Evolutionary conservation across 1,140 invertebrate species (phyloP).

Genomic region (Hylaeus volcanicus): DNA sequence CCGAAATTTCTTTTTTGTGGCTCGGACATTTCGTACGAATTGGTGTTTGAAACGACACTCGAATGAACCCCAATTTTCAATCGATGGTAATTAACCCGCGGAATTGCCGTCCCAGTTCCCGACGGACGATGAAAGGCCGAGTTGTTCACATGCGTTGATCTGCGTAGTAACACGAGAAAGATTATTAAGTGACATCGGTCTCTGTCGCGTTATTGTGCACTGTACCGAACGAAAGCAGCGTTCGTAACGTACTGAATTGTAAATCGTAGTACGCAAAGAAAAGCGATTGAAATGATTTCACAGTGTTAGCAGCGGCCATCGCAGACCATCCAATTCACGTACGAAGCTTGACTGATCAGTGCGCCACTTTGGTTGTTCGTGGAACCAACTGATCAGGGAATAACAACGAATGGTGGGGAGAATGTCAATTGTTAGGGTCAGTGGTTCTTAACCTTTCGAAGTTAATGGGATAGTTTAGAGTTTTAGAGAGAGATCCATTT

Average conservation of each 20-base stretch:
- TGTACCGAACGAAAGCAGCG: not conserved
- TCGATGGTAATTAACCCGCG: constrained; percentile 27
- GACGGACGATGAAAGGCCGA: constrained; percentile 32
- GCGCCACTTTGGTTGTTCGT: constrained; percentile 18
- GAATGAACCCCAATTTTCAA: not conserved
- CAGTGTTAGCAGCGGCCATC: constrained; percentile 41
- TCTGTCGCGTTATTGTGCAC: too few species aligned
- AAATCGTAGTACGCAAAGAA: not conserved
- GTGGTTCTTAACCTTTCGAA: too few species aligned
- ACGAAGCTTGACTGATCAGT: constrained; percentile 38
- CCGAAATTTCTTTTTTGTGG: not conserved
- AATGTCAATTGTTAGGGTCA: not conserved
- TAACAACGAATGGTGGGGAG: not conserved
- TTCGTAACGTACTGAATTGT: constrained; percentile 26
- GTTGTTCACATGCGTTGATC: constrained; percentile 52
- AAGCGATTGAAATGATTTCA: not conserved
- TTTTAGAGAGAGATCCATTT: too few species aligned
- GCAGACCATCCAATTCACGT: constrained; percentile 27
- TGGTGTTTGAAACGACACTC: not conserved
- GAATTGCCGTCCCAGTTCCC: constrained; percentile 37
- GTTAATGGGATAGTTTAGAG: too few species aligned
- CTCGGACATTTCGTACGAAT: constrained; percentile 20
- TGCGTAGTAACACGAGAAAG: not conserved
- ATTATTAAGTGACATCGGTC: constrained; percentile 10
- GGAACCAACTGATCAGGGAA: not conserved